Conservation (phyloP, 2,888 invertebrate genomes). For the Nymphalis polychloros region DNA sequence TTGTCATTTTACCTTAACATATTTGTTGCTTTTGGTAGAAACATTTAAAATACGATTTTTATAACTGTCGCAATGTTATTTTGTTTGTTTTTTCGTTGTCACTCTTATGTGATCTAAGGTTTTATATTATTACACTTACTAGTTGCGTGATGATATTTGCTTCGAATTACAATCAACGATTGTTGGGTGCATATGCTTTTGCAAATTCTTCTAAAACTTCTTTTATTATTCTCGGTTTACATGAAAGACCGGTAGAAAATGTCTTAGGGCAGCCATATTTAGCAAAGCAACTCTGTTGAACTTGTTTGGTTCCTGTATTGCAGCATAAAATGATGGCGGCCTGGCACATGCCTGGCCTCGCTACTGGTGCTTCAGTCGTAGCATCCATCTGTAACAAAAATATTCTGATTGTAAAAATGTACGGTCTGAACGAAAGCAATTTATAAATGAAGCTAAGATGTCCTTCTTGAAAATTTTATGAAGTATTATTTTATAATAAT, state of each 20-base stretch:
- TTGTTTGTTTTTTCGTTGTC: too few species aligned
- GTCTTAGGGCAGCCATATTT: constrained; percentile 51
- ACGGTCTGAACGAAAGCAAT: not conserved
- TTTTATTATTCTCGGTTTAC: constrained; percentile 48
- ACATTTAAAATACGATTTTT: too few species aligned
- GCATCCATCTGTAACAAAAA: constrained; percentile 34
- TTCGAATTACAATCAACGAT: not conserved
- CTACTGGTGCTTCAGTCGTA: constrained; percentile 43
- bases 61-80: too few species aligned
- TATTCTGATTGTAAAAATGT: not conserved
- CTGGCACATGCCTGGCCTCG: constrained; percentile 52
- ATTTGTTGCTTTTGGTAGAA: too few species aligned
- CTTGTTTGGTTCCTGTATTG: constrained; percentile 33
- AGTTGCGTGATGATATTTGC: not conserved
- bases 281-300: constrained; percentile 54
- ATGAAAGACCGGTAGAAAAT: constrained; percentile 49
- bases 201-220: constrained; percentile 53
- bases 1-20: too few species aligned
- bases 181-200: constrained; percentile 49
- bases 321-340: constrained; percentile 66
- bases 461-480: not conserved
- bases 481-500: not conserved
- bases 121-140: too few species aligned
- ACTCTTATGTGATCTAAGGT: too few species aligned
- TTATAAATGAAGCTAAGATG: not conserved